Evolutionary conservation across 2,888 invertebrate genomes (phyloP), one percentile per base, ranked within the genome.

Genomic region (Chymomyza procnemis): DNA sequence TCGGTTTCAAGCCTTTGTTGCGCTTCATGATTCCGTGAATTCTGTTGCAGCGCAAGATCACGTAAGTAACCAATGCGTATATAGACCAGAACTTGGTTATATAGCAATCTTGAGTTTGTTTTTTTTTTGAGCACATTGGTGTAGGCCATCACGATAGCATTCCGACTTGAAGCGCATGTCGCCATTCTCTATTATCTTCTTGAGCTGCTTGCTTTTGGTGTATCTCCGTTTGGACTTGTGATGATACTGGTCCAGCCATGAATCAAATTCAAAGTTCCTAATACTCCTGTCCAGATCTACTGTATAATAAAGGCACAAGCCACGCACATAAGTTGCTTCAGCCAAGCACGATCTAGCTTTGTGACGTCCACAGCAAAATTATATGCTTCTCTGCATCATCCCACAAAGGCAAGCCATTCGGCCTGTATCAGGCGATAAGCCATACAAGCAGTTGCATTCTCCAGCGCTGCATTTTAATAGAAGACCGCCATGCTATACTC

Each of bases 271-370:
- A 90, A 98, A 98, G 91, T 98, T 97, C 88, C 94, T 94, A 83
- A 97, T 95, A n/a, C 97, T 97, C 90, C 95, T 96, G 63, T 98
- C 97, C 69, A 97, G 93, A 91, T 96, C 96, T 87, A 97, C 97
- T 92, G 94, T 94, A 88, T 97, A 97, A 90, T 97, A 98, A 61
- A 98, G 92, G 90, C 97, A 97, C 89, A 97, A 92, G 16, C 97
- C 98, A 67, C 97, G 93, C 4, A 98, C 96, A 89, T 95, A 97
- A 71, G 98, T 94, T 3, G 98, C 98, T 90, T 99, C 98, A 0
- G 96, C 96, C 89, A 97, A 96, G 95, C 94, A 87, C 94, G 94
- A 88, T 98, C 96, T 76, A 94, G 92, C 85, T 96, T 95, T 84
- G 98, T 92, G 18, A 96, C 93, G 81, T 96, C 95, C 88, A 97